Conservation (phyloP, 1,140 invertebrate species). For the Achroia grisella region DNA sequence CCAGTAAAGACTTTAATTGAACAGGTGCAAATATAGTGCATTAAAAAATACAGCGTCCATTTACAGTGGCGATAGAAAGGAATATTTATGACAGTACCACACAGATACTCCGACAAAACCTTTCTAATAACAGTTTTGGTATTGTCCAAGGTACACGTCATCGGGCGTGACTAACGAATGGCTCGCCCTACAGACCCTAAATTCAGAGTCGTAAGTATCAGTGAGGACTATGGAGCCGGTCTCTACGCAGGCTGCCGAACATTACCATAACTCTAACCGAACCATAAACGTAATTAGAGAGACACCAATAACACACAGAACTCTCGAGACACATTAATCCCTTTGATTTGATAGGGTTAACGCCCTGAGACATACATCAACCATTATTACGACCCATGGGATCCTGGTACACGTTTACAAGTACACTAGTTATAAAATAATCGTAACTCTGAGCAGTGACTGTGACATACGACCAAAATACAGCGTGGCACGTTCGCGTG, state of each 20-base stretch:
- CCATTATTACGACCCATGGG: slow-evolving; percentile 32
- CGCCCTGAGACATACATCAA: slow-evolving; percentile 35
- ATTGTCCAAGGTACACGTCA: slow-evolving; percentile 73
- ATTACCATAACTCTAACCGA: slow-evolving; percentile 64
- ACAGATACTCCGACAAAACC: slow-evolving; percentile 30
- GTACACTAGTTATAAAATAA: slow-evolving; percentile 28
- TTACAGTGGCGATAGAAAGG: slow-evolving; percentile 20
- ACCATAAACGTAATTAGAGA: slow-evolving; percentile 64
- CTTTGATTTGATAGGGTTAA: slow-evolving; percentile 55
- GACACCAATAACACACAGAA: slow-evolving; percentile 56
- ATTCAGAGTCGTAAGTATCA: slow-evolving; percentile 72
- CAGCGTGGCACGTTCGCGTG: slow-evolving; percentile 11
- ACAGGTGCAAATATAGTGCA: slow-evolving; percentile 17
- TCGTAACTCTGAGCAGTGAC: slow-evolving; percentile 21
- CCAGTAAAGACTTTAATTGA: background rate
- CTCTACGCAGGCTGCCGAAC: slow-evolving; percentile 56
- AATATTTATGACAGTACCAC: slow-evolving; percentile 49
- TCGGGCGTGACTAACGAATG: slow-evolving; percentile 71
- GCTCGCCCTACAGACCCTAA: slow-evolving; percentile 72
- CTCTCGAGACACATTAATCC: slow-evolving; percentile 61
- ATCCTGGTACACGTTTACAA: slow-evolving; percentile 30
- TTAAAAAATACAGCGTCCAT: slow-evolving; percentile 11
- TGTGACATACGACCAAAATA: slow-evolving; percentile 18
- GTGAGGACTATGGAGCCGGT: slow-evolving; percentile 39
- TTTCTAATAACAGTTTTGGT: slow-evolving; percentile 72